Evolutionary conservation across 2,888 invertebrate genomes (phyloP), one percentile per base, ranked within the genome.

Genomic region (Ophion costatus): DNA sequence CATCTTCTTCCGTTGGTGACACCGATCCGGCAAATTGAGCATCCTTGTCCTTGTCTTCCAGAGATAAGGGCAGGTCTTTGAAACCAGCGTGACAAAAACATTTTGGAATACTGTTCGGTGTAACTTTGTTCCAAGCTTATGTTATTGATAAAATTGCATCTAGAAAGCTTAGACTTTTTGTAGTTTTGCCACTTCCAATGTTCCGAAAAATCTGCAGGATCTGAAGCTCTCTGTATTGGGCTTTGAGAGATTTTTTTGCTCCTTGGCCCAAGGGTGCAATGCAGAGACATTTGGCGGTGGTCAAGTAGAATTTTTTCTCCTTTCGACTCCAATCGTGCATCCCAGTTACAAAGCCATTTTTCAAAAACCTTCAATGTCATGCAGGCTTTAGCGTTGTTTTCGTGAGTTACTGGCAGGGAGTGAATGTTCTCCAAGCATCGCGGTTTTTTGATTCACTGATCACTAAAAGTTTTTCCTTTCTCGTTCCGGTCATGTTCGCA

Each of bases 401-500:
- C 88, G 86, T 92, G 92, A 24, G 83, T 87, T 33, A 91, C 87
- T 70, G 90, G 91, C 87, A 88, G 81, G 64, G 81, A 81, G 67
- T 87, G 85, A 9, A 87, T 78, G 24, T 75, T 80, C 74, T 84
- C 90, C 82, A 92, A 92, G 87, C 90, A 92, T 78, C 89, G 80
- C 5, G 92, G 91, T 85, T 91, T 90, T 89, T 88, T 42, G 89
- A 82, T 89, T 91, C 92, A 29, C 92, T 91, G 59, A 92, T 92
- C 22, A 91, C 81, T 4, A 92, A 82, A 42, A 86, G 88, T 81
- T 89, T 90, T 74, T 88, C 86, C 91, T 93, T 93, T 86, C 90
- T 89, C 22, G 90, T 88, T 5, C 91, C 92, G 83, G 79, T 88
- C 88, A 90, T 89, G 82, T 92, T 93, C 61, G 89, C 88, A 24